Conservation (phyloP, 2,113 vertebrate genomes). For the Pithys albifrons region DNA sequence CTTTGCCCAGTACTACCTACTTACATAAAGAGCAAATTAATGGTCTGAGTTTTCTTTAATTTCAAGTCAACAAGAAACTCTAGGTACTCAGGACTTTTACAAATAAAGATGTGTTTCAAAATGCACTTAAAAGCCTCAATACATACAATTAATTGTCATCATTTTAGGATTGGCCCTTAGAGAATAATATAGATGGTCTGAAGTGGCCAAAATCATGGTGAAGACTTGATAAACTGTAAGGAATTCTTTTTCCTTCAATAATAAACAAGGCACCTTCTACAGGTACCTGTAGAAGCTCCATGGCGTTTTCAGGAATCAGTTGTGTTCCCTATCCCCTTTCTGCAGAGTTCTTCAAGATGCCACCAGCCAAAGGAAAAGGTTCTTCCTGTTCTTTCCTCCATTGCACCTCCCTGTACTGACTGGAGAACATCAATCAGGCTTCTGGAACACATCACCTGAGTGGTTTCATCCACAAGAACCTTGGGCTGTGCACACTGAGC, state of each 20-base stretch:
- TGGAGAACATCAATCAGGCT: not conserved
- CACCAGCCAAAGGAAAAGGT: not conserved
- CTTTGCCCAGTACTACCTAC: not conserved
- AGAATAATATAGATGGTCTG: not conserved
- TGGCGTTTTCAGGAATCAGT: not conserved
- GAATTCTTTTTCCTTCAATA: not conserved
- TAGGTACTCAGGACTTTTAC: not conserved
- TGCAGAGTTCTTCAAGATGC: not conserved
- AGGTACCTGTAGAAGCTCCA: not conserved
- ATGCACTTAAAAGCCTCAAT: not conserved
- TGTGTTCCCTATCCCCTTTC: not conserved
- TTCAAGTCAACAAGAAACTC: not conserved
- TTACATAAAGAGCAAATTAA: not conserved
- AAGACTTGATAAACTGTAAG: not conserved
- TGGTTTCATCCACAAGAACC: not conserved
- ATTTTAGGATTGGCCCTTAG: not conserved
- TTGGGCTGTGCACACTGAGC: not conserved
- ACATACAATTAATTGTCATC: not conserved
- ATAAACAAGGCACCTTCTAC: not conserved
- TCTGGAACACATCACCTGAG: not conserved
- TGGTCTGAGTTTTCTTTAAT: not conserved
- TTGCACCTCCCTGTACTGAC: not conserved
- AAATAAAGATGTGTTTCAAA: not conserved
- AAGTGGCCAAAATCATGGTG: not conserved
- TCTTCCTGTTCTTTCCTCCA: not conserved